phyloP scores from a whole-genome alignment of 2,797 vertebrate species.

The Phoebastria nigripes region DNA sequence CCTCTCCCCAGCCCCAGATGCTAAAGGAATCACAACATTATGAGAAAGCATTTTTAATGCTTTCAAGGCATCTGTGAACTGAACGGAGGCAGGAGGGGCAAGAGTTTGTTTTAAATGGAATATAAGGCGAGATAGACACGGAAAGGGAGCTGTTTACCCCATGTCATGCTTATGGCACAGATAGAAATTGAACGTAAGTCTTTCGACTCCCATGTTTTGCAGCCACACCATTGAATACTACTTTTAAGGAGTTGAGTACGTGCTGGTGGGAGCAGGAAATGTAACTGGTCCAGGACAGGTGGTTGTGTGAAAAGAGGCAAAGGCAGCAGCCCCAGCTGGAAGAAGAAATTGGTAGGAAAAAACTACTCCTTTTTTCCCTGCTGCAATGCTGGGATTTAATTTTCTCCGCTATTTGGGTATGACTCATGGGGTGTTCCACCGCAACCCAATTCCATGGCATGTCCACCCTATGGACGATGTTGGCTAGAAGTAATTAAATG shows the following conservation, averaged over 20 bases:
- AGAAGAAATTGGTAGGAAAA: not conserved
- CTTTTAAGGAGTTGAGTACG: rapidly evolving
- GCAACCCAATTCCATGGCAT: slow-evolving; percentile 26
- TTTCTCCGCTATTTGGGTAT: slow-evolving; percentile 33
- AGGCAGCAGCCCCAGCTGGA: not conserved
- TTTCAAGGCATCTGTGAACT: not conserved
- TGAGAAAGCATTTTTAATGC: not conserved
- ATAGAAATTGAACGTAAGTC: not conserved
- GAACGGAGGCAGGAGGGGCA: not conserved
- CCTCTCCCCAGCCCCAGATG: rapidly evolving
- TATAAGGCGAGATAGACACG: not conserved
- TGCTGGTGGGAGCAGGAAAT: not conserved
- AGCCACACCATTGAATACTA: not conserved
- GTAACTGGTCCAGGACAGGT: not conserved
- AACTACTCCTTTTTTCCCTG: not conserved
- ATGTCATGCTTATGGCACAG: not conserved
- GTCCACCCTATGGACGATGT: not conserved
- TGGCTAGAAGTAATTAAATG: slow-evolving; percentile 26
- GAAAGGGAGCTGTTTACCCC: not conserved
- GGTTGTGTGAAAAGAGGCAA: not conserved
- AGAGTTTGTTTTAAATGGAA: not conserved
- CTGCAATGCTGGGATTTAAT: not conserved
- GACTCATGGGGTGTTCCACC: not conserved
- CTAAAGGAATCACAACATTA: not conserved
- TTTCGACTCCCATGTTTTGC: not conserved